Percentiles rank a stretch among this genome's conserved stretches.
phyloP scores from a whole-genome alignment of 2,888 invertebrate genomes.

The Cephus pulcher region DNA sequence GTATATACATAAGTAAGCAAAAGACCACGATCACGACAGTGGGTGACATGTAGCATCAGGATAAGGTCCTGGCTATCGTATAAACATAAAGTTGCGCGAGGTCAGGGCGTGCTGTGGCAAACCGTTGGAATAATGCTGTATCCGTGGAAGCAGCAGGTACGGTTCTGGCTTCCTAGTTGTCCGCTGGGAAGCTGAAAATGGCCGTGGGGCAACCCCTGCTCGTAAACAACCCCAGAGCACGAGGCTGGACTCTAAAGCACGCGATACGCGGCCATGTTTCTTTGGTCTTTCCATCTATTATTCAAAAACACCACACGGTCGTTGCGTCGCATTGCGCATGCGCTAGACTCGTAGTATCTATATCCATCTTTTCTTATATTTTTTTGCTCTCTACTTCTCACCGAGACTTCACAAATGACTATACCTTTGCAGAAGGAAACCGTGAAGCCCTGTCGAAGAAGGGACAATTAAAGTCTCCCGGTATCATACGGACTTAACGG shows the following conservation, averaged over 20 bases:
- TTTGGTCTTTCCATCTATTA: not conserved
- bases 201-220: slow-evolving; percentile 35
- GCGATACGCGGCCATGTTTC: not conserved
- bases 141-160: slow-evolving; percentile 10
- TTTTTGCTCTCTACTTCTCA: not conserved
- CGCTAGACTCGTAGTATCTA: not conserved
- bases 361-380: not conserved
- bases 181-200: slow-evolving; percentile 4
- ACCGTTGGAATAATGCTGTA: slow-evolving; percentile 3
- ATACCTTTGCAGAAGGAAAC: not conserved
- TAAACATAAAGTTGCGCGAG: slow-evolving; percentile 47
- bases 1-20: not conserved
- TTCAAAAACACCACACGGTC: not conserved
- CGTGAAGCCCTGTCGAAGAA: not conserved
- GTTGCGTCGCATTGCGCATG: slow-evolving; percentile 30
- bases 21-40: slow-evolving; percentile 24
- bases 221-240: slow-evolving; percentile 39
- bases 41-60: slow-evolving; percentile 54
- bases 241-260: slow-evolving; percentile 18
- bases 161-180: slow-evolving; percentile 18
- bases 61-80: slow-evolving; percentile 45
- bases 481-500: slow-evolving; percentile 3
- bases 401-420: not conserved
- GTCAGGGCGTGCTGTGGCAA: slow-evolving; percentile 6
- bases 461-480: not conserved